phyloP scores from a whole-genome alignment of 2,797 vertebrate genomes.

The Danio choprae region DNA sequence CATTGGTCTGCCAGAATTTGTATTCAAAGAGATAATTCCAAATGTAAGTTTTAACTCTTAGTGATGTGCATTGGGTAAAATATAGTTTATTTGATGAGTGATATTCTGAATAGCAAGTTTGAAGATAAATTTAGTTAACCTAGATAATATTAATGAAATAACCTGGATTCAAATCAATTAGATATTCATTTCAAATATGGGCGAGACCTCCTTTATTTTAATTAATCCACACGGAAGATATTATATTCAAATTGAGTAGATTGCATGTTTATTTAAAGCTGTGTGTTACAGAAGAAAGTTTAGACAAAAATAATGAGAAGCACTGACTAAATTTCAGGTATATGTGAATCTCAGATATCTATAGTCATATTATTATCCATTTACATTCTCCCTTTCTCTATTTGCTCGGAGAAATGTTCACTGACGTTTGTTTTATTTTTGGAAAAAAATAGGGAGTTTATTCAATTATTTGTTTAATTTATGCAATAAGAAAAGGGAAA shows the following conservation, averaged over 20 bases:
- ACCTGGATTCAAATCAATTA: slow-evolving; percentile 20
- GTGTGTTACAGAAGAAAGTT: neutral
- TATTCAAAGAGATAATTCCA: neutral
- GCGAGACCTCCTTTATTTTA: slow-evolving; percentile 42
- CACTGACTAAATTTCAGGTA: neutral
- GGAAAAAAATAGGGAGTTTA: too few relatives aligned
- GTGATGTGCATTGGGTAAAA: neutral
- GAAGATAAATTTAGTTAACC: neutral
- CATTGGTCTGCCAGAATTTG: slow-evolving; percentile 1
- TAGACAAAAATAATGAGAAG: neutral
- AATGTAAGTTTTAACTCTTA: slow-evolving; percentile 1
- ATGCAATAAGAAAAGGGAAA: too few relatives aligned
- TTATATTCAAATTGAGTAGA: slow-evolving; percentile 37
- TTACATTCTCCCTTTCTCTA: neutral
- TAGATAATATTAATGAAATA: slow-evolving; percentile 24
- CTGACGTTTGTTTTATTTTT: neutral
- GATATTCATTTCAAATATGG: slow-evolving; percentile 34
- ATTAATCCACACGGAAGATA: slow-evolving; percentile 53
- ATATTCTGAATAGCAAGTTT: slow-evolving; percentile 4
- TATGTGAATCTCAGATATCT: neutral
- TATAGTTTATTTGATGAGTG: neutral
- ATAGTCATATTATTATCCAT: neutral
- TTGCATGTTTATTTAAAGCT: slow-evolving; percentile 19
- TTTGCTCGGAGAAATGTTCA: neutral
- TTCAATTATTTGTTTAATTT: too few relatives aligned